phyloP scores from a whole-genome alignment of 2,888 invertebrate genomes.

The Torymus aiolomorphi region DNA sequence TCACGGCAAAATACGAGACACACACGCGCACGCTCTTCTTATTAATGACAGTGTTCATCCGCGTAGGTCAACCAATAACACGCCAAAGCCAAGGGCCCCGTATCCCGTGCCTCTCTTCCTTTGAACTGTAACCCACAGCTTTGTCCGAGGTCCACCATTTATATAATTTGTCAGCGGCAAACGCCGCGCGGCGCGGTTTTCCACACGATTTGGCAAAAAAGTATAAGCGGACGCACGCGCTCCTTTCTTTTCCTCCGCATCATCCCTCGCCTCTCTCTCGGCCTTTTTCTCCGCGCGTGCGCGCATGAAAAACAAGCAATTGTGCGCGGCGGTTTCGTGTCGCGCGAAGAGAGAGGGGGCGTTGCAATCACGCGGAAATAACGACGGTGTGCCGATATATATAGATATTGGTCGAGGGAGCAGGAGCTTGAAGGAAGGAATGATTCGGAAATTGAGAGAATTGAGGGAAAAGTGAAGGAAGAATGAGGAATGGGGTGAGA shows the following conservation, averaged over 20 bases:
- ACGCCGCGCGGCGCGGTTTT: slow-evolving; percentile 69
- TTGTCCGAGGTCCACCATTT: slow-evolving; percentile 64
- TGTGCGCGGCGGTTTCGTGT: slow-evolving; percentile 58
- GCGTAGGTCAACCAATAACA: not conserved
- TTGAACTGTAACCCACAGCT: slow-evolving; percentile 11
- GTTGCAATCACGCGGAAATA: slow-evolving; percentile 69
- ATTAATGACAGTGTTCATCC: slow-evolving; percentile 14
- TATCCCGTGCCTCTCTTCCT: too few relatives aligned
- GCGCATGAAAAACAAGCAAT: slow-evolving; percentile 41
- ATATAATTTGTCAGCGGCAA: slow-evolving; percentile 74
- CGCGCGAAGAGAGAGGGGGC: slow-evolving; percentile 59
- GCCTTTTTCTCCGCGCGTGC: slow-evolving; percentile 8
- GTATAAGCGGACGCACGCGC: slow-evolving; percentile 55
- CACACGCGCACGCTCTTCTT: not conserved
- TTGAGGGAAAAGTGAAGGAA: too few relatives aligned
- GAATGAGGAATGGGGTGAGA: too few relatives aligned
- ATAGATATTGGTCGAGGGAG: slow-evolving; percentile 53
- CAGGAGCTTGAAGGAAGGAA: slow-evolving; percentile 49
- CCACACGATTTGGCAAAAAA: slow-evolving; percentile 75
- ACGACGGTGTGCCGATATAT: slow-evolving; percentile 64
- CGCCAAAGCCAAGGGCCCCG: not conserved
- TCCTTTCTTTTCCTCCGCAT: slow-evolving; percentile 52
- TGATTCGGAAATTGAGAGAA: slow-evolving; percentile 48
- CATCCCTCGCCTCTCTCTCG: slow-evolving; percentile 36
- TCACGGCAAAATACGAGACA: too few relatives aligned